A percentile compares a stretch with the other conserved stretches of the same genome.
Conservation (phyloP, 2,797 vertebrate genomes). For the Acrocephalus scirpaceus region DNA sequence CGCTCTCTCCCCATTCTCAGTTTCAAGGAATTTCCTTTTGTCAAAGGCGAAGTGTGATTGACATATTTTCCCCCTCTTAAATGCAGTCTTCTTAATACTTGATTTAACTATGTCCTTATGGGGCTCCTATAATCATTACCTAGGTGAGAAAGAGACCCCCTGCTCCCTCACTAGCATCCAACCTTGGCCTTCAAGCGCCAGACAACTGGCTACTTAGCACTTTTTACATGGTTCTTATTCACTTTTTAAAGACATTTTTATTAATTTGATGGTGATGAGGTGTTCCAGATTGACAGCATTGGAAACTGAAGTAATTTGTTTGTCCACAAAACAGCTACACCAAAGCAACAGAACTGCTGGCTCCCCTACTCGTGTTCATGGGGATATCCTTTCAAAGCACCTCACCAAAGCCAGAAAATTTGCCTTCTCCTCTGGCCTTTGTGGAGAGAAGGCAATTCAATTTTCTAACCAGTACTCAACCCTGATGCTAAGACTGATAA, state of each 20-base stretch:
- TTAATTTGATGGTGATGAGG: slow-evolving; percentile 28
- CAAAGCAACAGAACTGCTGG: accelerated
- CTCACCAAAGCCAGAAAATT: background rate
- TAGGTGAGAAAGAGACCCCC: slow-evolving; percentile 72
- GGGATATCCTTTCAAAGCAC: background rate
- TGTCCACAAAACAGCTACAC: background rate
- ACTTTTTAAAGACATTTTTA: slow-evolving; percentile 3
- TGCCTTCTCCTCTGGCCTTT: background rate
- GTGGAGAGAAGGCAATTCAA: background rate
- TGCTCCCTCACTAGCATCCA: slow-evolving; percentile 17
- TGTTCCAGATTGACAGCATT: background rate
- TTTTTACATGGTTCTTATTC: slow-evolving; percentile 21
- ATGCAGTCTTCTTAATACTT: slow-evolving; percentile 75
- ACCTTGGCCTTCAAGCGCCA: background rate
- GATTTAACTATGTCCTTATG: slow-evolving; percentile 84
- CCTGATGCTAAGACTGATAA: background rate
- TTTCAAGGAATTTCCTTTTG: slow-evolving; percentile 87
- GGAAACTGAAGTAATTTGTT: slow-evolving; percentile 29
- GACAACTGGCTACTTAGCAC: background rate
- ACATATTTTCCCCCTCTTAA: slow-evolving; percentile 80
- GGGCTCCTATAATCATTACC: slow-evolving; percentile 69
- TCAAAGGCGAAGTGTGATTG: slow-evolving; percentile 85
- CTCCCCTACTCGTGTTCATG: background rate
- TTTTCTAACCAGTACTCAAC: background rate
- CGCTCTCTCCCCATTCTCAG: slow-evolving; percentile 76